Conservation (phyloP, 2,113 vertebrate species). For the Uria aalge region DNA sequence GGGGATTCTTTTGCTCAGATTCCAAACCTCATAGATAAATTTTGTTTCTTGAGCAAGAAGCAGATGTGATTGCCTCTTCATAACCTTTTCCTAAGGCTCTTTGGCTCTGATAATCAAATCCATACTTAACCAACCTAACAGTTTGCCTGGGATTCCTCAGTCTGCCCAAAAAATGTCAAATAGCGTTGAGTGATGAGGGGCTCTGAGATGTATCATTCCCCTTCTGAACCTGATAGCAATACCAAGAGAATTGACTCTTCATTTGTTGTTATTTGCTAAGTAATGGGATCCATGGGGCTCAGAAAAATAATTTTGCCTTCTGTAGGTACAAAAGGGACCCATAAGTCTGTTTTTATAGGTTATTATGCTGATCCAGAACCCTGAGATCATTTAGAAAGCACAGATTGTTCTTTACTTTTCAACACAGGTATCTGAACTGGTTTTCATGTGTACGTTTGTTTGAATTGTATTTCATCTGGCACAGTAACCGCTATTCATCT, state of each 20-base stretch:
- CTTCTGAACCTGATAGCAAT: neutral
- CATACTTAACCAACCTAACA: neutral
- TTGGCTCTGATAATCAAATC: slow-evolving; percentile 8
- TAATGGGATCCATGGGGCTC: neutral
- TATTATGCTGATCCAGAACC: neutral
- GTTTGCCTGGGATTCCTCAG: neutral
- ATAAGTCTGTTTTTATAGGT: neutral
- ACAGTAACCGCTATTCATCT: neutral
- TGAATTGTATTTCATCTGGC: slow-evolving; percentile 28
- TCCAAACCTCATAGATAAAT: neutral
- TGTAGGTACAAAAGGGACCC: neutral
- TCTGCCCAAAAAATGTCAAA: neutral
- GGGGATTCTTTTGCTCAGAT: neutral
- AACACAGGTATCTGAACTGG: neutral
- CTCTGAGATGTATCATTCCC: neutral
- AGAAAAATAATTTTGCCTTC: neutral
- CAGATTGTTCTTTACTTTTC: slow-evolving; percentile 7
- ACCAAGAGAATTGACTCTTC: neutral
- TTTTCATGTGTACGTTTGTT: neutral
- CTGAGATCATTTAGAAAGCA: neutral
- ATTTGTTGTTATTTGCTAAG: neutral
- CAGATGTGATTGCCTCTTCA: neutral
- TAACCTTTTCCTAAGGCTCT: neutral
- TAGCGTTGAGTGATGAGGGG: neutral
- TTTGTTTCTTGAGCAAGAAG: neutral